These are phyloP conservation scores for Pangasius krempfi DNA, from an alignment of 2,797 vertebrate genomes.

Conservation along the genomic window DNA sequence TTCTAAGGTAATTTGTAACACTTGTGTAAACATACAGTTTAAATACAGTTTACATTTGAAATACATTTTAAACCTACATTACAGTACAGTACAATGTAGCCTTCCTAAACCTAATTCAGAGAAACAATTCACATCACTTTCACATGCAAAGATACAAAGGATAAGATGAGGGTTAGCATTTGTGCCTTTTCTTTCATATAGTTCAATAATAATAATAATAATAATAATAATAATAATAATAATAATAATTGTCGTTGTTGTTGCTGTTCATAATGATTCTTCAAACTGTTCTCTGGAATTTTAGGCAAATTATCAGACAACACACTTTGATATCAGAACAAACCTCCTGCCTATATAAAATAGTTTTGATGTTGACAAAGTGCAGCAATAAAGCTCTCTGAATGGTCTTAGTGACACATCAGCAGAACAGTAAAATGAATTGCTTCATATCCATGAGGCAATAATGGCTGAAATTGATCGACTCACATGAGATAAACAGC, in stretches of 20 bases:
- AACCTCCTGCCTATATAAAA: constrained; percentile 5
- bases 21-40: not conserved
- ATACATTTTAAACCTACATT: too few relatives aligned
- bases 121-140: not conserved
- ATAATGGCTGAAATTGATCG: constrained; percentile 37
- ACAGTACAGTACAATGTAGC: not conserved
- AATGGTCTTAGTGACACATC: constrained; percentile 29
- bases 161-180: not conserved
- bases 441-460: constrained; percentile 34
- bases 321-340: not conserved
- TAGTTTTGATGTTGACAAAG: constrained; percentile 40
- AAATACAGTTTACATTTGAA: too few relatives aligned
- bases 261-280: not conserved
- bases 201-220: not conserved
- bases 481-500: constrained; percentile 34
- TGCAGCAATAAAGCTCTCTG: constrained; percentile 35
- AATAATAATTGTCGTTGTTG: not conserved
- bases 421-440: constrained; percentile 46
- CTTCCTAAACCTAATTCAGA: not conserved
- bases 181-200: not conserved
- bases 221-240: not conserved
- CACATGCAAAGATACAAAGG: not conserved
- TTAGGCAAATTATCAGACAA: constrained; percentile 3
- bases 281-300: not conserved
- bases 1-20: not conserved